A percentile compares a stretch with the other conserved stretches of the same genome.
These are phyloP conservation scores for Drosophila infuscata DNA, from an alignment of 2,888 invertebrate genomes.

Conservation along the genomic window DNA sequence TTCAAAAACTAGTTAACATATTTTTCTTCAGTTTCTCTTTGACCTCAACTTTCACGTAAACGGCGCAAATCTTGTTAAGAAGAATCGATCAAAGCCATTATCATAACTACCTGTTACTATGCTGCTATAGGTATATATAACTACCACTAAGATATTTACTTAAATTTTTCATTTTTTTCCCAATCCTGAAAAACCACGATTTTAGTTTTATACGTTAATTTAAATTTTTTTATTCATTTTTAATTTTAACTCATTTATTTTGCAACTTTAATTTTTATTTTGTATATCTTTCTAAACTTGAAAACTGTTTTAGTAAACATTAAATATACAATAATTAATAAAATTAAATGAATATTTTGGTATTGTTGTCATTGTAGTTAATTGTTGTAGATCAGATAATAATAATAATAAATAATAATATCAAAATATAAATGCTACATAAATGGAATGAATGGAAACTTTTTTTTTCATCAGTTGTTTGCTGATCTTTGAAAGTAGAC, in stretches of 20 bases:
- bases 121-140: neutral
- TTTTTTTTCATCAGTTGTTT: neutral
- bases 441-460: neutral
- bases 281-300: no score
- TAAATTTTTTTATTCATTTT: neutral
- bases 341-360: no score
- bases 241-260: no score
- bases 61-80: neutral
- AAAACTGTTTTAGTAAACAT: neutral
- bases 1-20: constrained; percentile 1
- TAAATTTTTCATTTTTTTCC: neutral
- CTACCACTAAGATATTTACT: neutral
- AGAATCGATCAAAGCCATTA: neutral
- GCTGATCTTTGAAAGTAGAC: neutral
- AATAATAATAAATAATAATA: no score
- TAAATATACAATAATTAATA: neutral
- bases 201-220: neutral
- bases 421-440: neutral
- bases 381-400: neutral
- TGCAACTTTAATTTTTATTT: no score
- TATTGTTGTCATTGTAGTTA: neutral
- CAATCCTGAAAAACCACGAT: neutral
- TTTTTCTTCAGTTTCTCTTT: neutral
- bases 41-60: neutral
- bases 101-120: neutral